Base-by-base conservation (phyloP, 1,140 invertebrate genomes). In the Drosophila tristis region DNA sequence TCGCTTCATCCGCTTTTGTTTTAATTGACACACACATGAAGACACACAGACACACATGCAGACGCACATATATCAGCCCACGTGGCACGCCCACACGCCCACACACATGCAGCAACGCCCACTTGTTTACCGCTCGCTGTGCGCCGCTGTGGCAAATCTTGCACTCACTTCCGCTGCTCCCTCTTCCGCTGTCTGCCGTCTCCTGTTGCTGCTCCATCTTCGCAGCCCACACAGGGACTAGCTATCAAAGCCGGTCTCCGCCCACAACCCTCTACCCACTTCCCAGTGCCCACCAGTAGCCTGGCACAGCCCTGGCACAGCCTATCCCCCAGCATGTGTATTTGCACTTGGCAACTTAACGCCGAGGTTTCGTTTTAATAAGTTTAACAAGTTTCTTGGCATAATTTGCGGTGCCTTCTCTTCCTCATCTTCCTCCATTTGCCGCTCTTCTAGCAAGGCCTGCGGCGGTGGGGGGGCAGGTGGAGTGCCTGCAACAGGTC, bases 281-380 rank as follows among this genome's bases (percentile, higher is more conserved):
- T n/a, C n/a, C n/a, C n/a, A n/a, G n/a, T n/a, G n/a, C n/a, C 16
- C 16, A 16, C 16, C 16, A 16, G 16, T 16, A 16, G 16, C 16
- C 16, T 16, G 0, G 16, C 16, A 16, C 16, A 16, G 0, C 16
- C 16, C 16, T 16, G 16, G 16, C 16, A 0, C 16, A 16, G 16
- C 16, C 16, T 2, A 20, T 20, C 25, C 25, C 48, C 35, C 61
- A 66, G 61, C 72, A 75, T 75, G 72, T 75, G 79, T 84, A 74
- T 77, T 73, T 84, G 84, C 80, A 75, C 73, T 84, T 82, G 76
- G 75, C 65, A 86, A 79, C 78, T 90, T 82, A 72, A 67, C 77
- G 78, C 81, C 74, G 87, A 82, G 87, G 87, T 90, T 90, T 90
- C 86, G 64, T 86, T 90, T 90, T 90, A 90, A 90, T 90, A 90